These are phyloP conservation scores for Phymatocera aterrima DNA, from an alignment of 2,888 invertebrate genomes.

Conservation along the genomic window DNA sequence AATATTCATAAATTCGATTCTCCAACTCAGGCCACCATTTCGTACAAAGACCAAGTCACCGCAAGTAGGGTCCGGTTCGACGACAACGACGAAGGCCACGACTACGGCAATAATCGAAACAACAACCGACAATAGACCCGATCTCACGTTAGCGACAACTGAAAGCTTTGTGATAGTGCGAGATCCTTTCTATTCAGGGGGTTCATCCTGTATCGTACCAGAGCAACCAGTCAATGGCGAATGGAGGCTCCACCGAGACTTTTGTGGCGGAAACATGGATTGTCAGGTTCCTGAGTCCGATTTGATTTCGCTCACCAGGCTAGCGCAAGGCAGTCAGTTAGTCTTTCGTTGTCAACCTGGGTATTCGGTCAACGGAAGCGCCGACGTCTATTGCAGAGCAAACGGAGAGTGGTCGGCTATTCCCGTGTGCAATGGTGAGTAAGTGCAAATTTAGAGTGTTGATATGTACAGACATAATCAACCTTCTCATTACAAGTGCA, in stretches of 20 bases:
- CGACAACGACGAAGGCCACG: constrained; percentile 74
- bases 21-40: neutral
- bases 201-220: neutral
- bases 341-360: neutral
- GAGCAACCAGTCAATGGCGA: neutral
- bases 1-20: too few relatives aligned
- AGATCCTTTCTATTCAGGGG: neutral
- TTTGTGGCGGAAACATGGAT: neutral
- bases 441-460: neutral
- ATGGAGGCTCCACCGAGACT: neutral
- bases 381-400: neutral
- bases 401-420: neutral
- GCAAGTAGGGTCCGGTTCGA: neutral
- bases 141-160: too few relatives aligned
- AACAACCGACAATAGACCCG: neutral
- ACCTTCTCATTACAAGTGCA: too few relatives aligned
- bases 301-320: neutral
- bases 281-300: neutral
- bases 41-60: neutral
- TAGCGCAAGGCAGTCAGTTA: neutral
- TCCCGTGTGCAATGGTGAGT: neutral
- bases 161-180: neutral
- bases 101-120: neutral
- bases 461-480: too few relatives aligned
- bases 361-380: neutral